Evolutionary conservation across 2,797 vertebrate genomes (phyloP).

Genomic region (Smutsia temminckii): DNA sequence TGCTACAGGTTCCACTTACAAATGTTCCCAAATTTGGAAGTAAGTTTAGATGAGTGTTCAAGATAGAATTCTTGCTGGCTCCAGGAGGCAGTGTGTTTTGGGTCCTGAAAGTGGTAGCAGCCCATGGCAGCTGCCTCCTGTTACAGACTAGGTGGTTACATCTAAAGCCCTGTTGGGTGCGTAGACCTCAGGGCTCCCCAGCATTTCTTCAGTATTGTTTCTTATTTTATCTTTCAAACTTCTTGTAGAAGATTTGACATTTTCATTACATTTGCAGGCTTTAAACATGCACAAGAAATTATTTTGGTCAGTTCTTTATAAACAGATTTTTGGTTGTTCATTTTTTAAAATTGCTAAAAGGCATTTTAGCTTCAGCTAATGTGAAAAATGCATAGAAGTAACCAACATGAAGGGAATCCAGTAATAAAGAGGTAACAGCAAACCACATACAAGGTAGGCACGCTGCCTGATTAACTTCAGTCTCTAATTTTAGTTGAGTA

Average conservation of each 20-base stretch:
- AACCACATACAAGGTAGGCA: neutral
- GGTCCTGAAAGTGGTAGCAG: neutral
- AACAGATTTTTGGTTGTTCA: constrained; percentile 11
- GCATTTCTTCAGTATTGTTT: neutral
- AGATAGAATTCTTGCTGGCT: neutral
- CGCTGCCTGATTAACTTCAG: constrained; percentile 26
- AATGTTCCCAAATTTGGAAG: constrained; percentile 62
- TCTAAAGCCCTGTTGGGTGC: neutral
- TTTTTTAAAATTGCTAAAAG: neutral
- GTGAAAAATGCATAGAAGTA: constrained; percentile 40
- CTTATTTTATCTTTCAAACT: constrained; percentile 58
- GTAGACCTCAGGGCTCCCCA: neutral
- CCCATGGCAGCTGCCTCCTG: neutral
- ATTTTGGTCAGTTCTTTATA: constrained; percentile 27
- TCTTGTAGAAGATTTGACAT: constrained; percentile 33
- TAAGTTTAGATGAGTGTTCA: neutral
- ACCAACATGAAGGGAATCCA: neutral
- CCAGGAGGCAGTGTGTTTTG: neutral
- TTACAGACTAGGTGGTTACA: neutral
- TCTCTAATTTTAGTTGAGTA: constrained; percentile 53
- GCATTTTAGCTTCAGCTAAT: neutral
- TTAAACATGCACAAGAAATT: neutral
- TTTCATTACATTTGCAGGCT: constrained; percentile 32
- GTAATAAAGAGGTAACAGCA: constrained; percentile 40
- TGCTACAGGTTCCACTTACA: constrained; percentile 41